Conservation (phyloP, 30 jellyfish, hydroid and myxozoan species). For the Hydractinia symbiolongicarpus region DNA sequence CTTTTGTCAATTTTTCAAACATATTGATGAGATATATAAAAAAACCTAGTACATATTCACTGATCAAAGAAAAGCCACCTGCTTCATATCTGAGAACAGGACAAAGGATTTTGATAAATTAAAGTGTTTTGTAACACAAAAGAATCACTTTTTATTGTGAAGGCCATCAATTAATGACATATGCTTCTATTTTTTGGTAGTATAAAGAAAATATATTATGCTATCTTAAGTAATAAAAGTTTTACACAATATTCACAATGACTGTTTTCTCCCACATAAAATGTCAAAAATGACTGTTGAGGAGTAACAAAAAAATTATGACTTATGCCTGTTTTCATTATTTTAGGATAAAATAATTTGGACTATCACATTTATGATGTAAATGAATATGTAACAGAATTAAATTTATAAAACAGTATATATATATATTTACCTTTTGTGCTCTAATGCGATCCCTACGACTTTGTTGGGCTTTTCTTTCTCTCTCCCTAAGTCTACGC, state of each 20-base stretch:
- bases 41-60: conserved; percentile 23
- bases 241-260: conserved; percentile 1
- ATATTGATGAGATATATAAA: conserved; percentile 22
- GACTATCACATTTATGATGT: background rate
- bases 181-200: conserved; percentile 16
- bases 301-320: too few species aligned
- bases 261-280: background rate
- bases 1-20: conserved; percentile 37
- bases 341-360: background rate
- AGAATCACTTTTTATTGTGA: conserved; percentile 26
- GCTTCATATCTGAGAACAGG: conserved; percentile 20
- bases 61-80: conserved; percentile 18
- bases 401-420: background rate
- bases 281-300: too few species aligned
- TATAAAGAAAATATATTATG: conserved; percentile 11
- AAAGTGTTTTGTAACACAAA: conserved; percentile 13
- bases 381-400: background rate
- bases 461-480: conserved; percentile 74
- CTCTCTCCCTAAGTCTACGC: conserved; percentile 66
- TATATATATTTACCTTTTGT: conserved; percentile 41
- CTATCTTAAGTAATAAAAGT: conserved; percentile 10
- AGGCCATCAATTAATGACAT: conserved; percentile 28
- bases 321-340: background rate
- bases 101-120: conserved; percentile 21
- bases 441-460: conserved; percentile 54